Conservation (phyloP, 2,888 invertebrate species). For the Hyposoter didymator region DNA sequence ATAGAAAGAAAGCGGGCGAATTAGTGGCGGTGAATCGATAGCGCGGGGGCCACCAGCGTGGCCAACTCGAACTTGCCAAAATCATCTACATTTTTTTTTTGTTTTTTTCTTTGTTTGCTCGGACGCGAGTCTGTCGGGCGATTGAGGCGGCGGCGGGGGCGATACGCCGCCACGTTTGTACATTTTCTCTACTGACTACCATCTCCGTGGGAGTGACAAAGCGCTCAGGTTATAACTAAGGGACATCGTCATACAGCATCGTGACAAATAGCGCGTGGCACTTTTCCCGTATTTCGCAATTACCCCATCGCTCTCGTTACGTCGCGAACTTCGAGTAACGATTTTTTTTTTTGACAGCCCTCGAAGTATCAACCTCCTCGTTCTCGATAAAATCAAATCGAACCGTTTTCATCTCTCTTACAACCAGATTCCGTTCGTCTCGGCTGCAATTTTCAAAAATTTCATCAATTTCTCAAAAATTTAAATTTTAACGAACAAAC, state of each 20-base stretch:
- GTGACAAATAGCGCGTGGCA: constrained; percentile 47
- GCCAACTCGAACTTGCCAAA: constrained; percentile 75
- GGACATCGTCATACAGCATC: constrained; percentile 6
- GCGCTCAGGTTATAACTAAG: constrained; percentile 60
- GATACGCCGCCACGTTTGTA: constrained; percentile 58
- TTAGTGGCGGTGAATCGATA: constrained; percentile 75
- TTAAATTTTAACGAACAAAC: neutral
- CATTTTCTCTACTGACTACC: constrained; percentile 12
- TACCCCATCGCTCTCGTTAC: neutral
- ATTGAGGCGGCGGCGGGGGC: constrained; percentile 25
- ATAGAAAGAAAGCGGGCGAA: constrained; percentile 69
- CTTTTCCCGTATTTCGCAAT: neutral
- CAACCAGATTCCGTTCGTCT: neutral
- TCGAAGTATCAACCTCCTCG: neutral
- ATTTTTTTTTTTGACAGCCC: neutral
- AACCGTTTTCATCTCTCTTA: neutral
- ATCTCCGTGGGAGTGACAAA: constrained; percentile 44
- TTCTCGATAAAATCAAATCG: neutral
- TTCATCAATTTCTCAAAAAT: neutral
- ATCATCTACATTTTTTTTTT: constrained; percentile 47
- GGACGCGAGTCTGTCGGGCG: constrained; percentile 34
- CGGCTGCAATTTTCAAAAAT: neutral
- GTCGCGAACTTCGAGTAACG: neutral
- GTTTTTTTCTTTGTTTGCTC: constrained; percentile 23
- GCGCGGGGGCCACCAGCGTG: constrained; percentile 74